Conservation (phyloP, 2,888 invertebrate species). For the Parnassius apollo region DNA sequence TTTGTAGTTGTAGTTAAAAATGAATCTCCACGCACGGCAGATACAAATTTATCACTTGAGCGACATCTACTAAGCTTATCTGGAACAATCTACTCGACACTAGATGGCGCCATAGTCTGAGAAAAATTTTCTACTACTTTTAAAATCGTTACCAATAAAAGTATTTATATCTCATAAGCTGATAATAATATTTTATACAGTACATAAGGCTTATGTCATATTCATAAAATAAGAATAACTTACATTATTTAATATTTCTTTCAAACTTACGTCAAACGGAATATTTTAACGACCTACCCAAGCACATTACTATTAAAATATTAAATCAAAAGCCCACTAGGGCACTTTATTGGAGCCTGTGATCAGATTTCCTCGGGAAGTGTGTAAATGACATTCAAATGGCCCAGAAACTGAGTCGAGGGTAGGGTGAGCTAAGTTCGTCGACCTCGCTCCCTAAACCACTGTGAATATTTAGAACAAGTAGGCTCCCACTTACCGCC, state of each 20-base stretch:
- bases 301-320: not conserved
- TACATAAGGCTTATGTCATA: no score
- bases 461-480: slow-evolving; percentile 74
- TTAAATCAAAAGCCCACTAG: not conserved
- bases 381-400: slow-evolving; percentile 36
- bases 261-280: no score
- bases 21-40: not conserved
- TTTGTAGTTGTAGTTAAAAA: no score
- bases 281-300: no score
- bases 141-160: no score
- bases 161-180: no score
- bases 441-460: slow-evolving; percentile 75
- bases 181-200: no score
- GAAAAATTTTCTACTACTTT: no score
- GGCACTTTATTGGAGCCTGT: not conserved
- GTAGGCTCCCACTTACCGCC: slow-evolving; percentile 61
- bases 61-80: slow-evolving; percentile 56
- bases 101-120: slow-evolving; percentile 60
- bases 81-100: slow-evolving; percentile 61
- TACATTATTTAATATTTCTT: no score
- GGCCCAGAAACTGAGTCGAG: slow-evolving; percentile 55
- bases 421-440: slow-evolving; percentile 59
- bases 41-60: slow-evolving; percentile 7
- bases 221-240: no score
- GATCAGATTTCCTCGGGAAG: slow-evolving; percentile 21